Evolutionary conservation across 2,888 invertebrate genomes (phyloP).

Genomic region (Campopleginae sp.): DNA sequence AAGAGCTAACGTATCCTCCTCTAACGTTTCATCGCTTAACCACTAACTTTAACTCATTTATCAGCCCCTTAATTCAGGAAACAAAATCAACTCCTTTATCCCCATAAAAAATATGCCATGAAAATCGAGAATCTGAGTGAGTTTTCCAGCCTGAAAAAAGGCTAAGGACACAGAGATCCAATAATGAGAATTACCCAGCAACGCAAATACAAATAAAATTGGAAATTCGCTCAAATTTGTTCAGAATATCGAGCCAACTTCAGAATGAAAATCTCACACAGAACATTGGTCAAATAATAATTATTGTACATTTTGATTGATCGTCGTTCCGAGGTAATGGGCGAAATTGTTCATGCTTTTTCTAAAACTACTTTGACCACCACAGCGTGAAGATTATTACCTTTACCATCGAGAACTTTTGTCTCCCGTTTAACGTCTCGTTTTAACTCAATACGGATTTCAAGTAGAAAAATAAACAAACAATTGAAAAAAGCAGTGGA

Average conservation of each 20-base stretch:
- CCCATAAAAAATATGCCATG: background rate
- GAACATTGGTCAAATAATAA: background rate
- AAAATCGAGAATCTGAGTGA: background rate
- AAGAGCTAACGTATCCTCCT: slow-evolving; percentile 62
- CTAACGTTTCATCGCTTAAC: slow-evolving; percentile 43
- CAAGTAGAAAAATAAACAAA: background rate
- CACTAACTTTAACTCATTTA: slow-evolving; percentile 14
- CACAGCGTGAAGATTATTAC: slow-evolving; percentile 24
- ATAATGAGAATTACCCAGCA: background rate
- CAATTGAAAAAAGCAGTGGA: background rate
- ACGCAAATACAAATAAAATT: background rate
- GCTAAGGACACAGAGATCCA: background rate
- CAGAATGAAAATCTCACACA: slow-evolving; percentile 14
- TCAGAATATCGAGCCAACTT: background rate
- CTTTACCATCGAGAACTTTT: slow-evolving; percentile 24
- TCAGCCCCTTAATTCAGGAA: slow-evolving; percentile 16
- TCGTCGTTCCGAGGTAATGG: slow-evolving; percentile 20
- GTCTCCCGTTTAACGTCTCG: slow-evolving; percentile 18
- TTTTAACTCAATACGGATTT: slow-evolving; percentile 8
- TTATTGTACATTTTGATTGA: slow-evolving; percentile 23
- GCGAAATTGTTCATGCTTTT: slow-evolving; percentile 27
- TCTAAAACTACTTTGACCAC: slow-evolving; percentile 36
- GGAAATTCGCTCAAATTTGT: background rate
- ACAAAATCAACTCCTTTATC: slow-evolving; percentile 39
- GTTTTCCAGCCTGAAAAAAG: background rate